phyloP scores from a whole-genome alignment of 2,888 invertebrate genomes.

The Deilephila elpenor region DNA sequence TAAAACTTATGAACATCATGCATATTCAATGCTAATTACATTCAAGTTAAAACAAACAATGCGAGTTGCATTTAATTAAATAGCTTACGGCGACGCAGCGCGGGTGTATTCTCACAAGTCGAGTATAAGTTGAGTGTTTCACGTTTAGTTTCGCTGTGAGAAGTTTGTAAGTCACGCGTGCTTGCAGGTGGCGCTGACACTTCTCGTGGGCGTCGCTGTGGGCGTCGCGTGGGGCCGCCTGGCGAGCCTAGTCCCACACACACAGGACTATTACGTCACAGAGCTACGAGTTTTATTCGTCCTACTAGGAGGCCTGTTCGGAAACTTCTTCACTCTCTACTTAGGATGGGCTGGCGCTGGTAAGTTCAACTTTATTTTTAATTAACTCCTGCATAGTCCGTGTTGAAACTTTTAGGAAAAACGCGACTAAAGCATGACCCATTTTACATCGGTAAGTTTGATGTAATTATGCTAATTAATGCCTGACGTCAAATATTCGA shows the following conservation, averaged over 20 bases:
- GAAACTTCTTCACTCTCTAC: slow-evolving; percentile 62
- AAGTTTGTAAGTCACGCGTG: slow-evolving; percentile 24
- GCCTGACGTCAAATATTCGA: no score
- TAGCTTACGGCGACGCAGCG: not conserved
- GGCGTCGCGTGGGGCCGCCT: slow-evolving; percentile 71
- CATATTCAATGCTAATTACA: not conserved
- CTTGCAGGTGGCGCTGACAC: slow-evolving; percentile 68
- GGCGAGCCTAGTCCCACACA: slow-evolving; percentile 65
- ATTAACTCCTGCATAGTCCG: not conserved
- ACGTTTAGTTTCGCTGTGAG: slow-evolving; percentile 14
- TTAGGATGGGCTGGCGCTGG: slow-evolving; percentile 76
- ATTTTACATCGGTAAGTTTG: no score
- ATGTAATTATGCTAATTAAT: no score
- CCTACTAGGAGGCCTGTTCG: slow-evolving; percentile 67
- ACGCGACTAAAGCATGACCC: not conserved
- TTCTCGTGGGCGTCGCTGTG: slow-evolving; percentile 63
- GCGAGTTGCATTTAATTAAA: slow-evolving; percentile 2
- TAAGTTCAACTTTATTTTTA: slow-evolving; percentile 42
- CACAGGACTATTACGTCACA: slow-evolving; percentile 62
- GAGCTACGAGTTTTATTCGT: slow-evolving; percentile 72
- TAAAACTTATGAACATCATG: not conserved
- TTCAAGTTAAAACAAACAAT: not conserved
- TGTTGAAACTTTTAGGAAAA: not conserved
- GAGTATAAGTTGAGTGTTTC: slow-evolving; percentile 16
- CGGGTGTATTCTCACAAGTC: not conserved